A percentile compares a stretch with the other conserved stretches of the same genome.
Evolutionary conservation across 1,140 invertebrate genomes (phyloP).

Genomic region (Geopemphigus sp.): DNA sequence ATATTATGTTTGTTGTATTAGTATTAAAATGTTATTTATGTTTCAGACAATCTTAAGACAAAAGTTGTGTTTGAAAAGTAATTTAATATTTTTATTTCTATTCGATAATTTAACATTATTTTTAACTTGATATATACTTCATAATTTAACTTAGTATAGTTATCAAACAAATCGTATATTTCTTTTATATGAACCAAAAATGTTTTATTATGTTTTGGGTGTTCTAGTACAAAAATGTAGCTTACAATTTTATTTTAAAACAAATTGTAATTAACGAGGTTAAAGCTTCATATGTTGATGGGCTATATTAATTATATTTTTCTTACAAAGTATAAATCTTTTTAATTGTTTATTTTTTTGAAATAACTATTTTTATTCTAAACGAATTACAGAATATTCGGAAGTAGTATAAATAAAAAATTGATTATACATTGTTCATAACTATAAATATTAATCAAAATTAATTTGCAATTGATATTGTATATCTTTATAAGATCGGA

Average conservation of each 20-base stretch:
- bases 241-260: slow-evolving; percentile 5
- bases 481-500: neutral
- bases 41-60: slow-evolving; percentile 18
- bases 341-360: neutral
- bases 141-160: no score
- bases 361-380: neutral
- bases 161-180: no score
- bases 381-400: neutral
- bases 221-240: neutral
- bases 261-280: neutral
- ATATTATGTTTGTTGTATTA: neutral
- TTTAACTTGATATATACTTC: neutral
- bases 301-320: neutral
- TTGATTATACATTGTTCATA: no score
- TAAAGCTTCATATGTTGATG: neutral
- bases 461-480: no score
- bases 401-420: neutral
- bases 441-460: no score
- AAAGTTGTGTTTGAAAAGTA: slow-evolving; percentile 5
- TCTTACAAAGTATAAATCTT: neutral
- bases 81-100: neutral
- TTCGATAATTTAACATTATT: neutral
- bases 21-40: neutral
- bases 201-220: no score
- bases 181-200: no score